Conservation (phyloP, 2,888 invertebrate genomes). For the Drosophila macrothrix region DNA sequence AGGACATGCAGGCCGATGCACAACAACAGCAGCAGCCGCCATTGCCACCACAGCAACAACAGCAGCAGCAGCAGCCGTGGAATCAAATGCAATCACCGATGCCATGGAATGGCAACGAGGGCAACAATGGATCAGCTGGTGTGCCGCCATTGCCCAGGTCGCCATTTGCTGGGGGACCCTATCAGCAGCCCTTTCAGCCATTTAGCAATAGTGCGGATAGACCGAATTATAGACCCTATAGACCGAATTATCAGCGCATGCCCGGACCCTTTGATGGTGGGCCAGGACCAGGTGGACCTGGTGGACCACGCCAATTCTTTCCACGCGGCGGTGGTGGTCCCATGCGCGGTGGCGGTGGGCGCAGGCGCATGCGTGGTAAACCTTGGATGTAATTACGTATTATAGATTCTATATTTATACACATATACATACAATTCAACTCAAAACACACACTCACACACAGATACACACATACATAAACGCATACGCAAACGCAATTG, state of each 20-base stretch:
- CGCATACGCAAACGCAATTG: constrained; percentile 22
- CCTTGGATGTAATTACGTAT: constrained; percentile 81
- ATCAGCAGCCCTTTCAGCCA: constrained; percentile 60
- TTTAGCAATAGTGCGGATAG: constrained; percentile 66
- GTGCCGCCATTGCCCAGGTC: constrained; percentile 60
- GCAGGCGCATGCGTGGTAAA: constrained; percentile 82
- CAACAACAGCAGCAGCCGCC: constrained; percentile 58
- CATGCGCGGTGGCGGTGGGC: constrained; percentile 73
- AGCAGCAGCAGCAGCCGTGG: constrained; percentile 62
- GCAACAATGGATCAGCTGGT: constrained; percentile 45
- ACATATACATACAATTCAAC: neutral
- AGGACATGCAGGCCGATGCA: constrained; percentile 57
- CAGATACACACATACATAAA: constrained; percentile 11
- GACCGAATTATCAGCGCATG: constrained; percentile 72
- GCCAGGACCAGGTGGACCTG: constrained; percentile 57
- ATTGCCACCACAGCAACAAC: constrained; percentile 55
- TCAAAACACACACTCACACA: constrained; percentile 14
- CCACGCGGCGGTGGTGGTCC: constrained; percentile 62
- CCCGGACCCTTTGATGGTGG: constrained; percentile 62
- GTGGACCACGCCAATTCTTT: constrained; percentile 71
- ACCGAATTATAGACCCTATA: constrained; percentile 68
- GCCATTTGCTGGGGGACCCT: constrained; percentile 57
- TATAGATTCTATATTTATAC: constrained; percentile 42
- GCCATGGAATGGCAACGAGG: constrained; percentile 69
- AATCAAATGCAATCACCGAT: constrained; percentile 68